A percentile compares a stretch with the other conserved stretches of the same genome.
phyloP scores from a whole-genome alignment of 2,797 vertebrate genomes.

The Cossypha polioptera region DNA sequence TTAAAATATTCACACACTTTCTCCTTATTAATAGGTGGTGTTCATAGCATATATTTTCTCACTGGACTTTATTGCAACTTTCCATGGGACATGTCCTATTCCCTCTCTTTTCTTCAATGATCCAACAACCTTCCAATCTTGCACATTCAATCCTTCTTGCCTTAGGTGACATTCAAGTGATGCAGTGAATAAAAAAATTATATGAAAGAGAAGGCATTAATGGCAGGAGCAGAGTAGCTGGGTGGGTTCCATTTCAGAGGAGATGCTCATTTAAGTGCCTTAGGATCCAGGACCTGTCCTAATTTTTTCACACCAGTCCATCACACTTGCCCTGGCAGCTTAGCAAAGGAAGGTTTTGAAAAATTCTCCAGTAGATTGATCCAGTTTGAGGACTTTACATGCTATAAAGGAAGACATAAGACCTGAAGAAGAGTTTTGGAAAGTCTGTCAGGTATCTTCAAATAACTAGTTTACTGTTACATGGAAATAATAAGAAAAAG shows the following conservation, averaged over 20 bases:
- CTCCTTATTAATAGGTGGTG: not conserved
- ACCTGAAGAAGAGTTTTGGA: not conserved
- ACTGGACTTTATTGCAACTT: not conserved
- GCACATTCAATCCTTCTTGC: not conserved
- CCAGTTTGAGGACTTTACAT: not conserved
- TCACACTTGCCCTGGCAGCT: not conserved
- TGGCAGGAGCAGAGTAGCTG: not conserved
- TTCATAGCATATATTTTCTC: not conserved
- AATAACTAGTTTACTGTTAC: not conserved
- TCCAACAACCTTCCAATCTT: not conserved
- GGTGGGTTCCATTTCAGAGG: not conserved
- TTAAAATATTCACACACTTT: conserved; percentile 8
- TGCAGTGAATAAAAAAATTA: not conserved
- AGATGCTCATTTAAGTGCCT: not conserved
- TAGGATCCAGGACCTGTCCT: not conserved
- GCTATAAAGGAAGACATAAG: not conserved
- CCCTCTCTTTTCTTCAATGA: not conserved
- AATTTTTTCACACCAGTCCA: not conserved
- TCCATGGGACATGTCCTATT: not conserved
- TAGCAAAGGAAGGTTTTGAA: not conserved
- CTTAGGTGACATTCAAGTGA: not conserved
- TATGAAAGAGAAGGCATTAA: not conserved
- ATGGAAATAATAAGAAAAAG: not conserved
- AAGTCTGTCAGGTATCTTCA: not conserved
- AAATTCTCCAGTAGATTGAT: not conserved